These are phyloP conservation scores for Leptarthrus brevirostris DNA, from an alignment of 2,888 invertebrate species.

Conservation along the genomic window DNA sequence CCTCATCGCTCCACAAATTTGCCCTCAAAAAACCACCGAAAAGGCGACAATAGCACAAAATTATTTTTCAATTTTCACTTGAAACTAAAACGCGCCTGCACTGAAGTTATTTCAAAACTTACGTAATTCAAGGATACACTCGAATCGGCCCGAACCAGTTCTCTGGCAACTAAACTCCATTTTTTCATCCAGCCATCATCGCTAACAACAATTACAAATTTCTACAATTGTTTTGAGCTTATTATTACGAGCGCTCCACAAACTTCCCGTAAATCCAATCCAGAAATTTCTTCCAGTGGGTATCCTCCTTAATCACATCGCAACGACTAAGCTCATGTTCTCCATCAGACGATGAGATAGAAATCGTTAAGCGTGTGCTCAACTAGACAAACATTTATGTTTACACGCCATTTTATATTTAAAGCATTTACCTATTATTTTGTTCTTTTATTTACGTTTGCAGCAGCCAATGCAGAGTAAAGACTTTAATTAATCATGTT, in stretches of 20 bases:
- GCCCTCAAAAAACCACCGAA: no score
- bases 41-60: no score
- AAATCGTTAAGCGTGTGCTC: background rate
- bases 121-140: conserved; percentile 7
- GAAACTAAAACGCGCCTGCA: no score
- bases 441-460: background rate
- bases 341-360: background rate
- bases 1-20: no score
- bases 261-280: background rate
- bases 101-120: background rate
- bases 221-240: background rate
- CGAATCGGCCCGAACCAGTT: conserved; percentile 5
- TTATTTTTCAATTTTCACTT: no score
- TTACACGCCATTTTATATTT: background rate
- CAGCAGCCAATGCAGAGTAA: background rate
- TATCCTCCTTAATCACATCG: background rate
- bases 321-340: background rate
- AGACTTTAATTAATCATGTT: background rate
- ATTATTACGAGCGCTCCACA: background rate
- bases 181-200: background rate
- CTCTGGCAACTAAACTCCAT: conserved; percentile 16
- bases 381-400: background rate
- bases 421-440: background rate
- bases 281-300: background rate
- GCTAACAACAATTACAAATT: background rate